Conservation (phyloP, 1,140 invertebrate species). For the Lethocerus indicus region DNA sequence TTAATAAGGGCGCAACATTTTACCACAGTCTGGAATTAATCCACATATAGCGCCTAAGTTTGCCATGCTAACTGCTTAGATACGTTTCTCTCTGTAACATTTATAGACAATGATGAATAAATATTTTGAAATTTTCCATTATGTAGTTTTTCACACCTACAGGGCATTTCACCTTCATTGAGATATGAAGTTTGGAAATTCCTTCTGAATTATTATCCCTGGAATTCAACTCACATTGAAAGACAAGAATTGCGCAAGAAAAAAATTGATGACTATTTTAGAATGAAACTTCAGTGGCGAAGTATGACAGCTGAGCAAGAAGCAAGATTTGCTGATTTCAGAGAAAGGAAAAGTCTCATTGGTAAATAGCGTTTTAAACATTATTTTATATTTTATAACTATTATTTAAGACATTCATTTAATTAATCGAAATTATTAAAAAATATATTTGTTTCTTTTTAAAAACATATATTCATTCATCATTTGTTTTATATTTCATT, state of each 20-base stretch:
- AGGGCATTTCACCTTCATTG: conserved; percentile 52
- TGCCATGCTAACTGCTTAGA: no score
- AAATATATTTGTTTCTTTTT: background rate
- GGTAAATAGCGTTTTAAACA: conserved; percentile 29
- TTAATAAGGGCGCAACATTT: no score
- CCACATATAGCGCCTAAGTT: no score
- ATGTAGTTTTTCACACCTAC: conserved; percentile 11
- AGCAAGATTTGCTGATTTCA: conserved; percentile 68
- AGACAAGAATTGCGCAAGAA: conserved; percentile 45
- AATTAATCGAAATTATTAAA: background rate
- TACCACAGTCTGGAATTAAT: no score
- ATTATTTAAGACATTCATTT: background rate
- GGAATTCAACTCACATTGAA: conserved; percentile 59
- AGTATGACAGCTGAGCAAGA: conserved; percentile 78
- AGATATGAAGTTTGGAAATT: conserved; percentile 89
- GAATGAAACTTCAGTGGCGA: conserved; percentile 94
- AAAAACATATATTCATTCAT: background rate
- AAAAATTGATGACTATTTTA: conserved; percentile 76
- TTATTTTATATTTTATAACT: background rate
- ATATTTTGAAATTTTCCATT: background rate
- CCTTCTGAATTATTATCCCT: conserved; percentile 75
- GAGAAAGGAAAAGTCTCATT: conserved; percentile 85
- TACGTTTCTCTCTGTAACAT: no score
- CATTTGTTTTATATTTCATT: conserved; percentile 7
- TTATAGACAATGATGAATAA: no score